Conservation (phyloP, 2,888 invertebrate species). For the Epinotia brunnichana region DNA sequence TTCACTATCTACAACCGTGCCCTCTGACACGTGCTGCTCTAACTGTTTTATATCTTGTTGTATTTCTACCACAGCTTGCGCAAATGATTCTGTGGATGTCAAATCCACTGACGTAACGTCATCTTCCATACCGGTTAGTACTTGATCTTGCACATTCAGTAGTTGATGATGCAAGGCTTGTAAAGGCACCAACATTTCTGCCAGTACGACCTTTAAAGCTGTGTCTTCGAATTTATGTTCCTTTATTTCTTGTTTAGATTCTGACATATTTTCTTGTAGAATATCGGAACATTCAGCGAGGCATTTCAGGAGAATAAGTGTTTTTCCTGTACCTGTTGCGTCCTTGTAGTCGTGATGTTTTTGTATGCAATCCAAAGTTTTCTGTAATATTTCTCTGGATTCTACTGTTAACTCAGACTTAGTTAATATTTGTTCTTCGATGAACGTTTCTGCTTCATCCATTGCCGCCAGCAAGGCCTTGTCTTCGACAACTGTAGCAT, state of each 20-base stretch:
- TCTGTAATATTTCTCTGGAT: conserved; percentile 52
- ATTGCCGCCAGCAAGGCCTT: conserved; percentile 52
- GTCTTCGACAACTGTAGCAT: conserved; percentile 48
- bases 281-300: conserved; percentile 68
- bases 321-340: conserved; percentile 63
- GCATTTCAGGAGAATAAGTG: conserved; percentile 68
- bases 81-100: conserved; percentile 66
- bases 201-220: conserved; percentile 58
- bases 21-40: conserved; percentile 59
- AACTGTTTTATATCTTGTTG: conserved; percentile 66
- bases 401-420: conserved; percentile 45
- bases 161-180: conserved; percentile 67
- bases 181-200: conserved; percentile 67
- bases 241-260: conserved; percentile 49
- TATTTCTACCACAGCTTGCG: conserved; percentile 67
- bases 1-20: conserved; percentile 54
- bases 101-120: conserved; percentile 64
- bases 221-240: conserved; percentile 55
- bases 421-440: conserved; percentile 51
- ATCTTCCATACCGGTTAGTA: conserved; percentile 61
- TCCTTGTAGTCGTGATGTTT: conserved; percentile 67
- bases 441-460: conserved; percentile 53
- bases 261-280: conserved; percentile 55
- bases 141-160: conserved; percentile 65
- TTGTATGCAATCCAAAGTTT: conserved; percentile 57